Conservation (phyloP, 2,888 invertebrate species). For the Sinotaia quadrata region DNA sequence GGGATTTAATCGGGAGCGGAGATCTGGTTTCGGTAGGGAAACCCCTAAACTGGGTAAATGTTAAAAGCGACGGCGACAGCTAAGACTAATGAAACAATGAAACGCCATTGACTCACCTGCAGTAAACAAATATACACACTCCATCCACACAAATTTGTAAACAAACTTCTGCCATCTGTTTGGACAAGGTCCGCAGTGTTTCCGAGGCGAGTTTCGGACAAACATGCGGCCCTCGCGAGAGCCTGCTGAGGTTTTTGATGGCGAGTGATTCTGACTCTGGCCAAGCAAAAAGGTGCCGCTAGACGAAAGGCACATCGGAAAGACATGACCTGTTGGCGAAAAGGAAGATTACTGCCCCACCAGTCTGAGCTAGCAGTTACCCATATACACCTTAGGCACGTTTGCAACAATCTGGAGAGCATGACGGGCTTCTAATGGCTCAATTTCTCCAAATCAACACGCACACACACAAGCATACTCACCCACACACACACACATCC, state of each 20-base stretch:
- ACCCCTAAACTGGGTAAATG: too few species aligned
- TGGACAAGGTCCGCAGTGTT: conserved; percentile 14
- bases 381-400: too few species aligned
- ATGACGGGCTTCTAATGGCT: too few species aligned
- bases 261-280: conserved; percentile 14
- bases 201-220: conserved; percentile 23
- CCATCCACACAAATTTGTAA: conserved; percentile 35
- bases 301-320: not conserved
- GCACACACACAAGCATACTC: too few species aligned
- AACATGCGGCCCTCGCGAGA: conserved; percentile 11
- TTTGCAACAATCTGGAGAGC: too few species aligned
- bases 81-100: conserved; percentile 33
- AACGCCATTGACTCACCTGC: conserved; percentile 32
- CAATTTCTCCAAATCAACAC: too few species aligned
- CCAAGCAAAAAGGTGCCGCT: not conserved
- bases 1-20: too few species aligned
- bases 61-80: conserved; percentile 4
- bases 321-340: conserved; percentile 17
- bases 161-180: conserved; percentile 29
- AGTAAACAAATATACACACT: conserved; percentile 26
- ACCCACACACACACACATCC: not conserved
- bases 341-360: conserved; percentile 5
- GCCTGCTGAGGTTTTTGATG: conserved; percentile 22
- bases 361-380: not conserved
- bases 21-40: too few species aligned